These are phyloP conservation scores for Sinocyclocheilus anophthalmus DNA, from an alignment of 2,113 vertebrate species.

Conservation along the genomic window DNA sequence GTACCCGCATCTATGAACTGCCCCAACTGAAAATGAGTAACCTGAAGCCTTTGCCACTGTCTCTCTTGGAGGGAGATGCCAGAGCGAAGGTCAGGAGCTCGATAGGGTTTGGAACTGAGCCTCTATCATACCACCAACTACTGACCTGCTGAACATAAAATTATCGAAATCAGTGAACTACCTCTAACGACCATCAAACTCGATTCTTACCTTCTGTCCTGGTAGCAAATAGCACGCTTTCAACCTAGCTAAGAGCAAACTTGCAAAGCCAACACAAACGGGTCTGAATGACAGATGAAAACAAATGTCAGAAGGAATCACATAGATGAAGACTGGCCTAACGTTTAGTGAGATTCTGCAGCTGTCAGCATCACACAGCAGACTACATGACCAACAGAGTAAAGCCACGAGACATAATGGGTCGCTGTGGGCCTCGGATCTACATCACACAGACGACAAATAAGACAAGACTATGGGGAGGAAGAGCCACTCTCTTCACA, in stretches of 20 bases:
- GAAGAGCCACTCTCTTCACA: constrained; percentile 71
- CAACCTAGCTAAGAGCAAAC: constrained; percentile 19
- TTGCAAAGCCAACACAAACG: constrained; percentile 48
- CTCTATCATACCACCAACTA: not conserved
- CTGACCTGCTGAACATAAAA: not conserved
- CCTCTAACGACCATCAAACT: not conserved
- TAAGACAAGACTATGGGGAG: constrained; percentile 78
- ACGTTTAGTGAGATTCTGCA: constrained; percentile 31
- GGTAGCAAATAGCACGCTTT: not conserved
- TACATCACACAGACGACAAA: constrained; percentile 82
- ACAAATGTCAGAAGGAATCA: constrained; percentile 70
- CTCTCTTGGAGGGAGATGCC: not conserved
- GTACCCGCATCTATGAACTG: not conserved
- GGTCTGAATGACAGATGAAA: constrained; percentile 68
- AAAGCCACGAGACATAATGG: constrained; percentile 82
- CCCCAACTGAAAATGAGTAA: not conserved
- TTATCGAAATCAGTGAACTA: not conserved
- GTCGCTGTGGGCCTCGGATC: constrained; percentile 69
- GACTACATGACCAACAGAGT: constrained; percentile 75
- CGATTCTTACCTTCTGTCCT: not conserved
- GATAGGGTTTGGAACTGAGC: not conserved
- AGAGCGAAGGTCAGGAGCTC: not conserved
- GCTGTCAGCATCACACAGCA: constrained; percentile 39
- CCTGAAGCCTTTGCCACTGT: not conserved
- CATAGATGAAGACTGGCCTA: constrained; percentile 63